These are phyloP conservation scores for Trichopria drosophilae DNA, from an alignment of 2,888 invertebrate species.

Conservation along the genomic window DNA sequence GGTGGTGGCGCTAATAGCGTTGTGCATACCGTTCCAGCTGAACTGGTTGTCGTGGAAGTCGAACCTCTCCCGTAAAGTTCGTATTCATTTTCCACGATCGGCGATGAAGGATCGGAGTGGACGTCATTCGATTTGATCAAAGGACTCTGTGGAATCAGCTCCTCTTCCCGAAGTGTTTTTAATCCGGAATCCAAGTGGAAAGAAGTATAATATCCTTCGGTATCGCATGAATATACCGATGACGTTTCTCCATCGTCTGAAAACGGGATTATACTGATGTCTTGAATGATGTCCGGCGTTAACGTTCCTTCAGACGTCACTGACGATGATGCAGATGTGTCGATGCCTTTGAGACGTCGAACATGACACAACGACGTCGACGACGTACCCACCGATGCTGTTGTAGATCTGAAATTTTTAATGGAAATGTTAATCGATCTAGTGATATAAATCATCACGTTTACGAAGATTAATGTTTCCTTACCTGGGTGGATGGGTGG, in stretches of 20 bases:
- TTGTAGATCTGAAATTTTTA: constrained; percentile 51
- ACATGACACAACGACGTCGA: constrained; percentile 56
- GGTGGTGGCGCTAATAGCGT: constrained; percentile 79
- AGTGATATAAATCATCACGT: not conserved
- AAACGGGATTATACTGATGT: constrained; percentile 63
- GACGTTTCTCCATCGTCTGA: constrained; percentile 82
- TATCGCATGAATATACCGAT: constrained; percentile 93
- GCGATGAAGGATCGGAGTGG: constrained; percentile 70
- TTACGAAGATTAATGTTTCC: not conserved
- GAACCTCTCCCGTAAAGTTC: constrained; percentile 90
- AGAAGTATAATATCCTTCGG: constrained; percentile 96
- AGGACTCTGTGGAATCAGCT: constrained; percentile 70
- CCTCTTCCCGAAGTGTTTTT: constrained; percentile 79
- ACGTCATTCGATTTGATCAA: constrained; percentile 65
- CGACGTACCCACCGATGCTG: constrained; percentile 57
- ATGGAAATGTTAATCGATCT: not conserved
- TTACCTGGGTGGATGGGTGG: constrained; percentile 61
- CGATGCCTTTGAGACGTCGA: constrained; percentile 53
- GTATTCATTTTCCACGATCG: constrained; percentile 83
- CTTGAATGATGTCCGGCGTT: constrained; percentile 80
- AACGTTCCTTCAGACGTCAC: constrained; percentile 84
- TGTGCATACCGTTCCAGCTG: constrained; percentile 87
- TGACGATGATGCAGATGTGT: constrained; percentile 79
- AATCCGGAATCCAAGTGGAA: constrained; percentile 96
- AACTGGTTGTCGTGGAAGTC: constrained; percentile 87